Evolutionary conservation across 2,113 vertebrate genomes (phyloP), one percentile per base, ranked within the genome.

Genomic region (Strigops habroptila): DNA sequence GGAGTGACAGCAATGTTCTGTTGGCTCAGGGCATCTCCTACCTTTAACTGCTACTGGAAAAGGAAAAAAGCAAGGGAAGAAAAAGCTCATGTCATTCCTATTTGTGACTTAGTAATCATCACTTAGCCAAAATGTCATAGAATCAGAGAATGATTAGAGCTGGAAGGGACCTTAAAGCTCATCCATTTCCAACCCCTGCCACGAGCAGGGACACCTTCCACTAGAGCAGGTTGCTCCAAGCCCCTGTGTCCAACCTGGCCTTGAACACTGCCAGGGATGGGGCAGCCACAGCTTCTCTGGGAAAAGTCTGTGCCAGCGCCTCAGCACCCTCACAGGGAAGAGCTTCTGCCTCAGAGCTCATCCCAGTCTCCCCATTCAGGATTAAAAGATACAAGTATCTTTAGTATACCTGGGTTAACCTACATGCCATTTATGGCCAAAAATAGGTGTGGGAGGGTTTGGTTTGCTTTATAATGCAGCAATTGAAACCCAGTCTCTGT

Each of bases 91-190:
- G 0, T 4, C n/a, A 2, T 4, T 21, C 28, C 44, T 12, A 10
- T 18, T 55, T 4, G 1, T 28, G 33, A 35, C 5, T 41, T 3
- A n/a, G 14, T 3, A 0, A 28, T 0, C 0, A 12, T 9, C 31
- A n/a, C n/a, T 46, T 11, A 4, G 43, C 12, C 3, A 7, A 85
- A 57, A 57, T 57, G 53, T 33, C 53, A 57, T 12, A 57, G 53
- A 55, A 21, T 33, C 18, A 21, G 7, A 33, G 53, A 33, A 21
- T 13, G 31, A 13, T 33, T 14, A 21, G 31, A 13, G 31, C 33
- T 33, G 53, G 49, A 57, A 57, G 53, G 31, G 31, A 31, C 18
- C 12, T 57, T 33, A 57, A 57, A 57, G 53, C 31, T 9, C 31
- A 5, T 13, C 18, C 53, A 57, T 30, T 5, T 8, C 53, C 53